These are phyloP conservation scores for Petrolisthes manimaculis DNA, from an alignment of 2,888 invertebrate species.

Conservation along the genomic window DNA sequence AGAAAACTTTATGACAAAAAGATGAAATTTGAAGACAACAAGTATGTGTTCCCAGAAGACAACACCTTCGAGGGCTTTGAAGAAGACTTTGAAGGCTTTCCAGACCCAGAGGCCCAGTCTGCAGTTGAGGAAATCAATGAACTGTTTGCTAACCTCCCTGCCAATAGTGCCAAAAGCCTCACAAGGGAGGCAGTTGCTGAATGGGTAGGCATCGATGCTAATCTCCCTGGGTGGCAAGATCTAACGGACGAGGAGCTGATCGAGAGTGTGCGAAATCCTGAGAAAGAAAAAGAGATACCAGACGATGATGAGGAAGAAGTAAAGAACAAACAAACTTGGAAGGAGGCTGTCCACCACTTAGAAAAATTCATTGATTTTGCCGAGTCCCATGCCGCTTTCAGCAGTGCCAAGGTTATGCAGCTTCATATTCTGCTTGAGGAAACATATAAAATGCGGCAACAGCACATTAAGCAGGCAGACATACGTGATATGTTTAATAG, in stretches of 20 bases:
- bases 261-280: not conserved
- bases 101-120: not conserved
- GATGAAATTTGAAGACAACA: not conserved
- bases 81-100: not conserved
- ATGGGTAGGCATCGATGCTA: not conserved
- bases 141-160: not conserved
- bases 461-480: not conserved
- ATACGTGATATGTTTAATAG: not conserved
- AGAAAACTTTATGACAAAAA: not conserved
- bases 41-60: not conserved
- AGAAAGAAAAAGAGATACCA: not conserved
- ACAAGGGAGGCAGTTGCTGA: not conserved
- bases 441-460: not conserved
- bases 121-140: not conserved
- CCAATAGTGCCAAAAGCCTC: not conserved
- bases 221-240: not conserved
- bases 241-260: not conserved
- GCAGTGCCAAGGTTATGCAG: not conserved
- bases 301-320: not conserved
- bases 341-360: not conserved
- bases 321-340: not conserved
- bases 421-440: not conserved
- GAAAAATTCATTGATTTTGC: too few relatives aligned
- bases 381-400: too few relatives aligned
- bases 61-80: not conserved